Evolutionary conservation across 2,888 invertebrate genomes (phyloP), one percentile per base, ranked within the genome.

Genomic region (Metacarcinus magister): DNA sequence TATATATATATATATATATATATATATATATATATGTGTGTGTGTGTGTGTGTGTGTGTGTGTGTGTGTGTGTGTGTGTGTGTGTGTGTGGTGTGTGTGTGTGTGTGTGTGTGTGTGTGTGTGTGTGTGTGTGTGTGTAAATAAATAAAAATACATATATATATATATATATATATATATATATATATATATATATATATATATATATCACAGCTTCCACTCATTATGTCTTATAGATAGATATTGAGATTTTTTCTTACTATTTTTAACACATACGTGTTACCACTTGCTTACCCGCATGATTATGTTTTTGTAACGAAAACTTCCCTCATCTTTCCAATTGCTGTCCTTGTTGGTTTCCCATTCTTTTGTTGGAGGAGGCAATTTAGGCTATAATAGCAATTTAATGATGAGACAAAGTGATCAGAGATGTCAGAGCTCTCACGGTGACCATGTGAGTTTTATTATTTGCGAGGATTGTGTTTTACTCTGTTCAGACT

Each of bases 281-380:
- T 4, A 67, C n/a, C 67, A 67, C 54, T 67, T n/a, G n/a, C n/a
- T 67, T 67, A n/a, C n/a, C 67, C 67, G 2, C n/a, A 19, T 2
- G 19, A 67, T 4, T 67, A 67, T 23, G 23, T 67, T 67, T 7
- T 67, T 23, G 67, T n/a, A n/a, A 67, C 4, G 67, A 4, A 7
- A 67, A 67, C n/a, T 67, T 67, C 7, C n/a, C 23, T 0, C 67
- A 67, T n/a, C 67, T 67, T 4, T 67, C n/a, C 3, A n/a, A 23
- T n/a, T 67, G n/a, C 67, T 67, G 67, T 67, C 67, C 67, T 67
- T 67, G 67, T 23, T 67, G 67, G 67, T 67, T n/a, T 67, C n/a
- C 67, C n/a, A 19, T 7, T 67, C n/a, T n/a, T 48, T 19, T 7
- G 19, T 3, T 67, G 67, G 7, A 67, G 67, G 23, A 67, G 67